Conservation (phyloP, 2,888 invertebrate genomes). For the Caenorhabditis imperialis region DNA sequence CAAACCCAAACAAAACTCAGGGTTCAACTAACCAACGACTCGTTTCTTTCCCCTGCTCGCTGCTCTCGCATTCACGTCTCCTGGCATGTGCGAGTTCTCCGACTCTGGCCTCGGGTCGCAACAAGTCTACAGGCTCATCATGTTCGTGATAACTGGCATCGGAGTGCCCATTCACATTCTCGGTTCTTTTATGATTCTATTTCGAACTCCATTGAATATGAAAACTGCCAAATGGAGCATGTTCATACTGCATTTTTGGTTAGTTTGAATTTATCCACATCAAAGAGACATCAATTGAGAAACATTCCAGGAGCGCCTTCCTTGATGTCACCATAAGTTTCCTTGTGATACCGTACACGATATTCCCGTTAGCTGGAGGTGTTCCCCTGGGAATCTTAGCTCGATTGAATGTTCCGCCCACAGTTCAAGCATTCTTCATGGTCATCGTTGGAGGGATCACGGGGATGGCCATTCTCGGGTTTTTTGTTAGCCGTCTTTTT, state of each 20-base stretch:
- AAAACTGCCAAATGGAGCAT: conserved; percentile 28
- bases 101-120: conserved; percentile 24
- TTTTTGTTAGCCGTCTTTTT: conserved; percentile 18
- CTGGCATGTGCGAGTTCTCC: conserved; percentile 24
- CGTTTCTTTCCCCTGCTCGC: too few species aligned
- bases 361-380: conserved; percentile 20
- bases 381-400: conserved; percentile 20
- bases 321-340: conserved; percentile 21
- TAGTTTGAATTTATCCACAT: not conserved
- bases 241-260: conserved; percentile 36
- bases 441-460: conserved; percentile 14
- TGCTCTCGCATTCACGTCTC: too few species aligned
- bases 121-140: not conserved
- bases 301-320: conserved; percentile 16
- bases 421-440: conserved; percentile 17
- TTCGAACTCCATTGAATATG: conserved; percentile 24
- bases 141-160: conserved; percentile 10
- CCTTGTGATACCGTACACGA: conserved; percentile 28
- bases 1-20: too few species aligned
- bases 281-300: not conserved
- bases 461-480: conserved; percentile 23
- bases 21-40: too few species aligned
- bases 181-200: conserved; percentile 21
- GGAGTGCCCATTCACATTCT: conserved; percentile 28
- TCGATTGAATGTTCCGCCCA: not conserved